phyloP scores from a whole-genome alignment of 2,888 invertebrate species.

The Cephus sareptanus region DNA sequence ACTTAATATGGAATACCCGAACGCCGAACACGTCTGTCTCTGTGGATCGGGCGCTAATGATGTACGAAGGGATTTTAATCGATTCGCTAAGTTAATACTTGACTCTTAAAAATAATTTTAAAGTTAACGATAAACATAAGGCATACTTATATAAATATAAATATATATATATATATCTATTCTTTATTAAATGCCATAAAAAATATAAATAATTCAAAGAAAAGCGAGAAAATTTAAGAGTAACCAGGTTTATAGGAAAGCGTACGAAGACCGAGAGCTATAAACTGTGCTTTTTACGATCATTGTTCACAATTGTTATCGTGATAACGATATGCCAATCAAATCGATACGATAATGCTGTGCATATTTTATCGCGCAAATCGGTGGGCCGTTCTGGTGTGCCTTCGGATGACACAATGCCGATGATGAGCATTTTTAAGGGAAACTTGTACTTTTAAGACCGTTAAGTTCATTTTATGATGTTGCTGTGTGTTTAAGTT shows the following conservation, averaged over 20 bases:
- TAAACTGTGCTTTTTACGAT: constrained; percentile 14
- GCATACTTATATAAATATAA: constrained; percentile 2
- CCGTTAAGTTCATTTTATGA: background rate
- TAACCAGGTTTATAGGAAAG: background rate
- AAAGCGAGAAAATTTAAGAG: background rate
- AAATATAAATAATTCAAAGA: constrained; percentile 17
- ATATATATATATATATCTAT: constrained; percentile 14
- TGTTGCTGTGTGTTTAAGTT: background rate
- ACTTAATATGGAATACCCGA: constrained; percentile 13
- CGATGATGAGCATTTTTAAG: constrained; percentile 22
- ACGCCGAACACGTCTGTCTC: constrained; percentile 45
- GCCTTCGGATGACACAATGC: constrained; percentile 44
- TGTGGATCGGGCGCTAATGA: constrained; percentile 44
- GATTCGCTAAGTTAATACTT: constrained; percentile 27
- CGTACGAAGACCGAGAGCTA: constrained; percentile 20
- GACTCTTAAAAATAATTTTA: constrained; percentile 23
- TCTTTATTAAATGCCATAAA: constrained; percentile 28
- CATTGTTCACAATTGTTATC: constrained; percentile 18
- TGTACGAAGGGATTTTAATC: constrained; percentile 26
- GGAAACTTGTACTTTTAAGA: background rate
- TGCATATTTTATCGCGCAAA: constrained; percentile 30
- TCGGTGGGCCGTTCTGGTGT: constrained; percentile 31
- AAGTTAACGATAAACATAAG: constrained; percentile 23
- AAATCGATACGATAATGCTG: constrained; percentile 15
- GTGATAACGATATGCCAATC: constrained; percentile 10